Evolutionary conservation across 2,888 invertebrate species (phyloP), one percentile per base, ranked within the genome.

Genomic region (Polymixis lichenea): DNA sequence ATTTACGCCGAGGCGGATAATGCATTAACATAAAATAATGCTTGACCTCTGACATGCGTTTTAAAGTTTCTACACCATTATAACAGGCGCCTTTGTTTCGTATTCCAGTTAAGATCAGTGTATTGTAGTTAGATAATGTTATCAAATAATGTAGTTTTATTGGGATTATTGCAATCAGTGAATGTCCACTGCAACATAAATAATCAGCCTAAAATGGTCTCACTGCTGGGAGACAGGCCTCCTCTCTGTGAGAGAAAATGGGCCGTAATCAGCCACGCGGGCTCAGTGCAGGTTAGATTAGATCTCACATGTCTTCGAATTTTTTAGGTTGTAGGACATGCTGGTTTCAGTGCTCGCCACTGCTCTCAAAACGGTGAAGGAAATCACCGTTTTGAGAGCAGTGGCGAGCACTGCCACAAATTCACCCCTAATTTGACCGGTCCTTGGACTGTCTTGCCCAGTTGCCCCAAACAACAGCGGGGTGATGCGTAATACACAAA

Each of bases 21-120:
- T 94, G 90, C 96, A 96, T 96, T 96, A 96, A 95, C 96, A 96
- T 96, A 95, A 95, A 96, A 95, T 96, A 96, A 95, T 94, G 95
- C 93, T 96, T 96, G 94, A 95, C 95, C 96, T 92, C 81, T 94
- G 95, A 94, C 95, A 90, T 90, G 70, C 88, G 91, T 95, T 95
- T 95, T 94, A 95, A 95, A 95, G 91, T 94, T 94, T 94, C 93
- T 90, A 90, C 90, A 86, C 93, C 92, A 92, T 87, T 91, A 80
- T 90, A 91, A 86, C 85, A 85, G 83, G 89, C 82, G 80, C 86
- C 85, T 89, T 91, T 91, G 90, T 90, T 88, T 83, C 81, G 77
- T 74, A 51, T 64, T 71, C 46, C 64, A 62, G 71, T 84, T 84
- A 74, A 60, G 69, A 81, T 64, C 19, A 28, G 38, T 64, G 28